Evolutionary conservation across 2,888 invertebrate genomes (phyloP).

Genomic region (Orchesellides sinensis): DNA sequence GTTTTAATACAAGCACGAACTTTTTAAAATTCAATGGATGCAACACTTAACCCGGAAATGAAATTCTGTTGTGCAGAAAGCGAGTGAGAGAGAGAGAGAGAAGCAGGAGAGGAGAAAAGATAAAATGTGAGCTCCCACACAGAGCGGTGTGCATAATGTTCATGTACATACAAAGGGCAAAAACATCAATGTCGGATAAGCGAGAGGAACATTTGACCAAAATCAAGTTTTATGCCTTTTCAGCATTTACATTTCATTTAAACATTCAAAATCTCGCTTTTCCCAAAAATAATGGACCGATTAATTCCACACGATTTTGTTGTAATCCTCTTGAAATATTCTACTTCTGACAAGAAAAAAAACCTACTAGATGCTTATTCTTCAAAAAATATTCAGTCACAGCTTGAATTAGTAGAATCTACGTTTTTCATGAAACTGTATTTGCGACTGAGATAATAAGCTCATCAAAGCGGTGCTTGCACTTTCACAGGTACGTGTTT

Average conservation of each 20-base stretch:
- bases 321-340: conserved; percentile 48
- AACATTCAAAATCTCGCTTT: conserved; percentile 48
- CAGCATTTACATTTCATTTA: conserved; percentile 18
- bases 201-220: conserved; percentile 53
- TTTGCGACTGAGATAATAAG: conserved; percentile 32
- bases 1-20: conserved; percentile 42
- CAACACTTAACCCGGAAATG: conserved; percentile 72
- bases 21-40: conserved; percentile 63
- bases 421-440: too few species aligned
- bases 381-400: background rate
- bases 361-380: too few species aligned
- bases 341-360: too few species aligned
- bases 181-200: conserved; percentile 41
- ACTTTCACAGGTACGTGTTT: conserved; percentile 62
- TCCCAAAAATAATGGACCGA: conserved; percentile 56
- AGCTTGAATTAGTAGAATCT: background rate
- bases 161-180: background rate
- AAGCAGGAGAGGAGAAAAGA: conserved; percentile 40
- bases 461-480: conserved; percentile 45
- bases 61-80: conserved; percentile 63
- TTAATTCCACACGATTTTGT: conserved; percentile 64
- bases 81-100: conserved; percentile 21
- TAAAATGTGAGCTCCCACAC: conserved; percentile 10
- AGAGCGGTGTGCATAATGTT: background rate
- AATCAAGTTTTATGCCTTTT: conserved; percentile 38